Conservation (phyloP, 2,888 invertebrate genomes). For the Herminia tarsipennalis region DNA sequence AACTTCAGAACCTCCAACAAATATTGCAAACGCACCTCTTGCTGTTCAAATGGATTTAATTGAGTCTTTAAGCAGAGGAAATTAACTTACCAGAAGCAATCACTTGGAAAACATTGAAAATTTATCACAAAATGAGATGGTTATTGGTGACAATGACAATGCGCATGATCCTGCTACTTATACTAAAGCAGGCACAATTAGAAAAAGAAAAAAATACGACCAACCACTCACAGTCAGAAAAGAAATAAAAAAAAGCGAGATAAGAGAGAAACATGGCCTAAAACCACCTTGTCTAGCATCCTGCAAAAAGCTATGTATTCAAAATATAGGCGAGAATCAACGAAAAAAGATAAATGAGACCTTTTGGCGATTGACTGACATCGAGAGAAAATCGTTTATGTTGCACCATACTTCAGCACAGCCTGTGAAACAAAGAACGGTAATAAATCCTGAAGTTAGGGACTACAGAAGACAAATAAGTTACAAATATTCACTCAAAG, state of each 20-base stretch:
- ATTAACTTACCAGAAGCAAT: too few species aligned
- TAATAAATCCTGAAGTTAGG: slow-evolving; percentile 6
- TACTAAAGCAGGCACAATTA: slow-evolving; percentile 18
- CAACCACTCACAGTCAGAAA: slow-evolving; percentile 16
- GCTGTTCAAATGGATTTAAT: slow-evolving; percentile 7
- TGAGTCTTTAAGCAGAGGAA: not conserved
- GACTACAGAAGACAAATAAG: slow-evolving; percentile 1
- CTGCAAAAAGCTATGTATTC: slow-evolving; percentile 12
- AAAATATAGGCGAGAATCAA: slow-evolving; percentile 10
- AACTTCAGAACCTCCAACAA: slow-evolving; percentile 13
- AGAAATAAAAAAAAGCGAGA: slow-evolving; percentile 7
- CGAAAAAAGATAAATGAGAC: slow-evolving; percentile 7
- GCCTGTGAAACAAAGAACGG: slow-evolving; percentile 15
- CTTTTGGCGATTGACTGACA: slow-evolving; percentile 11
- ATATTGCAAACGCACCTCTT: slow-evolving; percentile 12
- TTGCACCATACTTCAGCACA: not conserved
- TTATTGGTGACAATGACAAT: too few species aligned
- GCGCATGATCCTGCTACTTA: slow-evolving; percentile 12
- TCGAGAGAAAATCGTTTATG: slow-evolving; percentile 10
- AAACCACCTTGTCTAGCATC: not conserved
- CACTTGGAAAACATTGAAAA: not conserved
- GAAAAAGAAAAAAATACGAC: slow-evolving; percentile 18
- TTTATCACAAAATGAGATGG: slow-evolving; percentile 3
- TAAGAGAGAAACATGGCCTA: not conserved
- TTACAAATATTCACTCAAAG: not conserved